A percentile compares a stretch with the other conserved stretches of the same genome.
phyloP scores from a whole-genome alignment of 1,140 invertebrate species.

The Drosophila varians region DNA sequence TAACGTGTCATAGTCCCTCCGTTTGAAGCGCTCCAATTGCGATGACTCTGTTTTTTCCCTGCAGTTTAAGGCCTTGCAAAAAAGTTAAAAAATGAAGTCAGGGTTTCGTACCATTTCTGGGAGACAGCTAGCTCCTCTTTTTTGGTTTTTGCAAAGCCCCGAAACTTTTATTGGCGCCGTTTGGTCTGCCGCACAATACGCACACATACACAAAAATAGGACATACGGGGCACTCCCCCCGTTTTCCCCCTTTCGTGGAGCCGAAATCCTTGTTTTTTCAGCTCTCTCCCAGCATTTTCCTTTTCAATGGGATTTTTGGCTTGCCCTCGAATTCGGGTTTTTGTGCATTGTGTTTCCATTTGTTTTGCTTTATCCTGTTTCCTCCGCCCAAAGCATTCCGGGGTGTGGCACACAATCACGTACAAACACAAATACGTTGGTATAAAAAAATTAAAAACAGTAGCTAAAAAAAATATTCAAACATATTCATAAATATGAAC shows the following conservation, averaged over 20 bases:
- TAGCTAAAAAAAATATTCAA: neutral
- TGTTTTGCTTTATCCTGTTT: slow-evolving; percentile 26
- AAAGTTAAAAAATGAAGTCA: slow-evolving; percentile 31
- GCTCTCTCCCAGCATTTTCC: slow-evolving; percentile 19
- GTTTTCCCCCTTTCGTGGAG: neutral
- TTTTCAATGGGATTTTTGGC: slow-evolving; percentile 43
- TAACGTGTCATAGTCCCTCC: slow-evolving; percentile 23
- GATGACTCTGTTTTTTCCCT: slow-evolving; percentile 13
- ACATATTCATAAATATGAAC: too few species aligned
- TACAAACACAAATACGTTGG: neutral
- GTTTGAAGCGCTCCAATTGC: slow-evolving; percentile 24
- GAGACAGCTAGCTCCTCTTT: slow-evolving; percentile 1
- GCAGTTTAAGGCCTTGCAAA: slow-evolving; percentile 12
- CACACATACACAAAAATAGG: slow-evolving; percentile 4
- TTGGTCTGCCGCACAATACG: slow-evolving; percentile 64
- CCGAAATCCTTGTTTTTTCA: slow-evolving; percentile 1
- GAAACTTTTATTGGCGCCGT: slow-evolving; percentile 77
- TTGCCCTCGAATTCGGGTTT: slow-evolving; percentile 28
- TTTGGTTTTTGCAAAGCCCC: slow-evolving; percentile 17
- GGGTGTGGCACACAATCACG: slow-evolving; percentile 27
- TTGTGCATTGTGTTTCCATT: slow-evolving; percentile 35
- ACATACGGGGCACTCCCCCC: slow-evolving; percentile 3
- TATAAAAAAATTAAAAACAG: neutral
- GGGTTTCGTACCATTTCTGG: slow-evolving; percentile 8
- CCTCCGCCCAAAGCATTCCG: slow-evolving; percentile 13